Evolutionary conservation across 2,113 vertebrate genomes (phyloP), one percentile per base, ranked within the genome.

Genomic region (Marmota monax): DNA sequence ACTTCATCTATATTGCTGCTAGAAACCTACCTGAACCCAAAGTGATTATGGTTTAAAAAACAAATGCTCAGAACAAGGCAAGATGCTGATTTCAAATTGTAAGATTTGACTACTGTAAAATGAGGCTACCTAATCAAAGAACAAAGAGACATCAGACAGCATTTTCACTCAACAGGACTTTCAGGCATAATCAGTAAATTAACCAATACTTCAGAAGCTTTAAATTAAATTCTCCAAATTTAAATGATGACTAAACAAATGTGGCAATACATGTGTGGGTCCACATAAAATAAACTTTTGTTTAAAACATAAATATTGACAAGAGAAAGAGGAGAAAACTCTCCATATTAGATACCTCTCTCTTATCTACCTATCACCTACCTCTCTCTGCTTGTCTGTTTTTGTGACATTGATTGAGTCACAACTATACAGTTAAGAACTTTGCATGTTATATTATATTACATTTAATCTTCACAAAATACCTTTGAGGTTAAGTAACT

Each of bases 231-330:
- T 73, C 17, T 12, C 42, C 25, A 17, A 77, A 88, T 94, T 96
- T 94, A 96, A 88, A 61, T 34, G 56, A 77, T 84, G 58, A 84
- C 32, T 70, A 93, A 27, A 94, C 14, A 58, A 29, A 74, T 34
- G 20, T 87, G 78, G 10, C 11, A 77, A 77, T 51, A 70, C 29
- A 37, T 84, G 53, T 88, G 76, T 69, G 10, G 84, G 56, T 92
- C 58, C 32, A 90, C 23, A 56, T 69, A 90, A 79, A 88, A 72
- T 25, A 76, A 88, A 32, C 4, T 76, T 88, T 27, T 76, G 74
- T 96, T 96, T 77, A 20, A 79, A 93, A 92, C 85, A 29, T 53
- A 82, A 93, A 74, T 20, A 48, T 23, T 82, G 69, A 97, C 16
- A 69, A 92, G 22, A 63, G 58, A 85, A 94, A 87, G 32, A 83